Conservation (phyloP, 1,140 invertebrate genomes). For the Trichonephila clavata region DNA sequence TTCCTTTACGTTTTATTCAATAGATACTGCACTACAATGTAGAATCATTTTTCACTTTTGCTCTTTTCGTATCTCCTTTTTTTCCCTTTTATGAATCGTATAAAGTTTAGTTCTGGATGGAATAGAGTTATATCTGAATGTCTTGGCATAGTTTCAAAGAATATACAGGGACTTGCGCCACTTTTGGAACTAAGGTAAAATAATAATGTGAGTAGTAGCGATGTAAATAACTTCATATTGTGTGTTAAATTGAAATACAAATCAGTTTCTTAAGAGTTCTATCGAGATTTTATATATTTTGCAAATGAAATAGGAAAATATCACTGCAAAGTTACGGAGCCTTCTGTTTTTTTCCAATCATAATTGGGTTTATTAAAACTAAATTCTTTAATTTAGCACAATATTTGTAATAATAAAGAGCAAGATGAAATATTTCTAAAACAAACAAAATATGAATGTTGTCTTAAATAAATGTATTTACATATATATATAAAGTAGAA, state of each 20-base stretch:
- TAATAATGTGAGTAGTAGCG: no score
- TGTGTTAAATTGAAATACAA: not conserved
- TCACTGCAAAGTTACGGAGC: no score
- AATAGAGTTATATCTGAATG: conserved; percentile 38
- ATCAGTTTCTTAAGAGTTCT: not conserved
- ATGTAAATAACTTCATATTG: not conserved
- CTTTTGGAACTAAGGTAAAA: no score
- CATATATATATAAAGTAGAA: no score
- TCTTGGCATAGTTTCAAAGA: conserved; percentile 43
- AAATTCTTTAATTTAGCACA: no score
- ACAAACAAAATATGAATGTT: no score
- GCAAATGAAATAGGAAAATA: no score
- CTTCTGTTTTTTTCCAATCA: no score
- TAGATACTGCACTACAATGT: conserved; percentile 56
- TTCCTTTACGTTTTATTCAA: conserved; percentile 45
- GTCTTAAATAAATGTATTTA: no score
- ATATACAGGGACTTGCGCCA: not conserved
- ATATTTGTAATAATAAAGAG: no score
- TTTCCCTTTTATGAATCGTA: not conserved
- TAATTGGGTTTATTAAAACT: no score
- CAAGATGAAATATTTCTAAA: no score
- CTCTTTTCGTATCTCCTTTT: conserved; percentile 17
- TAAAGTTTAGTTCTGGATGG: not conserved
- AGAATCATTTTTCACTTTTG: conserved; percentile 63
- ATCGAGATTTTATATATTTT: not conserved